Percentiles rank a stretch among this genome's conserved stretches.
Evolutionary conservation across 2,888 invertebrate genomes (phyloP).

Genomic region (Tubiluchus corallicola): DNA sequence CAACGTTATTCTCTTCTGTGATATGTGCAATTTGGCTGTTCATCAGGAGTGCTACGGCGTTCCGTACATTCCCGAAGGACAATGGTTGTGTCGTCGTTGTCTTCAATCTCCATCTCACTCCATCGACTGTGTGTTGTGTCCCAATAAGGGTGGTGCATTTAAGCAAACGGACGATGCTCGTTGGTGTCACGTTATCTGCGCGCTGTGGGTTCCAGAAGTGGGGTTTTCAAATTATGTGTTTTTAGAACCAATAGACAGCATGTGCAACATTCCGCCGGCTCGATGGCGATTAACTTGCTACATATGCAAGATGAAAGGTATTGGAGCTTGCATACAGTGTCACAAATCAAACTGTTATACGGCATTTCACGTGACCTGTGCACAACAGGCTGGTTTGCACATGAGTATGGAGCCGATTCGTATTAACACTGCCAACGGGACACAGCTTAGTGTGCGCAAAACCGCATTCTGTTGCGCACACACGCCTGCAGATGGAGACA

Average conservation of each 20-base stretch:
- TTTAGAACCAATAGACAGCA: slow-evolving; percentile 90
- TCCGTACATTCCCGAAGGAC: slow-evolving; percentile 89
- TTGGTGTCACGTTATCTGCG: slow-evolving; percentile 98
- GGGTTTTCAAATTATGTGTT: slow-evolving; percentile 92
- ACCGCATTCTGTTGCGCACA: slow-evolving; percentile 91
- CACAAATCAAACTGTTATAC: slow-evolving; percentile 89
- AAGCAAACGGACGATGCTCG: slow-evolving; percentile 87
- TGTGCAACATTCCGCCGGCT: slow-evolving; percentile 83
- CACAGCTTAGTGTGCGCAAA: slow-evolving; percentile 69
- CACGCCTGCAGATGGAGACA: slow-evolving; percentile 42
- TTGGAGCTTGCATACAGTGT: slow-evolving; percentile 95
- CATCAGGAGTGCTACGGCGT: slow-evolving; percentile 99
- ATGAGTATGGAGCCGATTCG: slow-evolving; percentile 92
- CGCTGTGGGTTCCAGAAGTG: slow-evolving; percentile 95
- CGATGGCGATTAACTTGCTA: slow-evolving; percentile 92
- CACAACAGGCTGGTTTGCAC: slow-evolving; percentile 74
- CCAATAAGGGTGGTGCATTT: slow-evolving; percentile 92
- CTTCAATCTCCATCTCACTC: slow-evolving; percentile 85
- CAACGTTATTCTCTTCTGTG: slow-evolving; percentile 95
- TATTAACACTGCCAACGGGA: slow-evolving; percentile 35
- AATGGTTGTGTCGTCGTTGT: slow-evolving; percentile 91
- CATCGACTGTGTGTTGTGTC: slow-evolving; percentile 93
- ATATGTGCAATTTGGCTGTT: slow-evolving; percentile 97
- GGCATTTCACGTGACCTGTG: slow-evolving; percentile 98
- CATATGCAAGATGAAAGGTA: slow-evolving; percentile 52